phyloP scores from a whole-genome alignment of 2,113 vertebrate genomes.

The Guaruba guarouba region DNA sequence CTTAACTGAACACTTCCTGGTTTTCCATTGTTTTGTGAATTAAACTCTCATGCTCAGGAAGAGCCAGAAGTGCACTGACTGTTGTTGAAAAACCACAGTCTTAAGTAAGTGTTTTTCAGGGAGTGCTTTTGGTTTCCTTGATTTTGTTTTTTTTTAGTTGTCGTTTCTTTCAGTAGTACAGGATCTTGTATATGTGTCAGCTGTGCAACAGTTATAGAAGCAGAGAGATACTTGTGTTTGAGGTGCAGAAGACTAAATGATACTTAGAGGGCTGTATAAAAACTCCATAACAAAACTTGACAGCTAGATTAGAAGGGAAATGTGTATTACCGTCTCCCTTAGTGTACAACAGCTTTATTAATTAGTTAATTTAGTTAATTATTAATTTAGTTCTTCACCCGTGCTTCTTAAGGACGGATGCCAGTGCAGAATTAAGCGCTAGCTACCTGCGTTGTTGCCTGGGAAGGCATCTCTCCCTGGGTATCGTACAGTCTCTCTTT shows the following conservation, averaged over 20 bases:
- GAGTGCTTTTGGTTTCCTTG: neutral
- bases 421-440: neutral
- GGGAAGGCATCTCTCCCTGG: neutral
- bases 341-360: neutral
- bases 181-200: accelerated
- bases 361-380: neutral
- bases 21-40: slow-evolving; percentile 45
- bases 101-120: neutral
- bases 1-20: neutral
- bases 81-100: neutral
- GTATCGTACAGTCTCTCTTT: accelerated
- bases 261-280: accelerated
- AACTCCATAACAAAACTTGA: accelerated
- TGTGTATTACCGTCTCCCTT: neutral
- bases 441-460: neutral
- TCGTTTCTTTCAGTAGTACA: neutral
- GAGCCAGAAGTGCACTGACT: neutral
- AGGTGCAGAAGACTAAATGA: neutral
- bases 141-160: no score
- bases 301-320: neutral
- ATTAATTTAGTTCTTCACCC: neutral
- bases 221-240: accelerated
- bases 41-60: slow-evolving; percentile 19
- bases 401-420: neutral
- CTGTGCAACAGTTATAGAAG: neutral